These are phyloP conservation scores for Acanthaster planci DNA, from an alignment of 35 echinoderm and acorn worm genomes.

Conservation along the genomic window DNA sequence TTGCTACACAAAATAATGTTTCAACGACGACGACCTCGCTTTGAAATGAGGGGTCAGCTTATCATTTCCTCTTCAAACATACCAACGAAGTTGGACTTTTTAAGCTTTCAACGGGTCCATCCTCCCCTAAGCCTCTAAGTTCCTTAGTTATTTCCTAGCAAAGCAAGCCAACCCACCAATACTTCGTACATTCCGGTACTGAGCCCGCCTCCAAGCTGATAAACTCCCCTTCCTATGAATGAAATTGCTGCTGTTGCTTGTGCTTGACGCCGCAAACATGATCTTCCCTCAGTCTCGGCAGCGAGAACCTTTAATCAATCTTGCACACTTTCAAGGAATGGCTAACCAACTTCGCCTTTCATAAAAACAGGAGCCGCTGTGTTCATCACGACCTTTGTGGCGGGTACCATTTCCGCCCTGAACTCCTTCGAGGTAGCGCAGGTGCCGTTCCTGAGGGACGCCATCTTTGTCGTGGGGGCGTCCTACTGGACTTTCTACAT, in stretches of 20 bases:
- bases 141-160: too few relatives aligned
- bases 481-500: conserved; percentile 67
- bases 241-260: neutral
- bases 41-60: too few relatives aligned
- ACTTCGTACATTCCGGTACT: neutral
- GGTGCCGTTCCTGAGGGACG: conserved; percentile 67
- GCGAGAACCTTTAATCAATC: neutral
- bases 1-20: too few relatives aligned
- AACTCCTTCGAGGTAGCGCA: conserved; percentile 60
- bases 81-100: too few relatives aligned
- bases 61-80: too few relatives aligned
- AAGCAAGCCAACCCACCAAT: neutral
- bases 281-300: neutral
- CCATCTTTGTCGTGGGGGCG: conserved; percentile 61
- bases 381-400: conserved; percentile 78
- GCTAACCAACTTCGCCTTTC: neutral
- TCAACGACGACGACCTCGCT: too few relatives aligned
- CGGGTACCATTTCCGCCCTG: conserved; percentile 47
- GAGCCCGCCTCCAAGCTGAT: neutral
- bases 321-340: neutral
- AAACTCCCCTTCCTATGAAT: neutral
- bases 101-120: too few relatives aligned
- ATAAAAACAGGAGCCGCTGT: conserved; percentile 64
- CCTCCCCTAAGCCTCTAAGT: too few relatives aligned
- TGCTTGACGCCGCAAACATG: neutral